A percentile compares a stretch with the other conserved stretches of the same genome.
Conservation (phyloP, 2,888 invertebrate species). For the Drosophila robusta region DNA sequence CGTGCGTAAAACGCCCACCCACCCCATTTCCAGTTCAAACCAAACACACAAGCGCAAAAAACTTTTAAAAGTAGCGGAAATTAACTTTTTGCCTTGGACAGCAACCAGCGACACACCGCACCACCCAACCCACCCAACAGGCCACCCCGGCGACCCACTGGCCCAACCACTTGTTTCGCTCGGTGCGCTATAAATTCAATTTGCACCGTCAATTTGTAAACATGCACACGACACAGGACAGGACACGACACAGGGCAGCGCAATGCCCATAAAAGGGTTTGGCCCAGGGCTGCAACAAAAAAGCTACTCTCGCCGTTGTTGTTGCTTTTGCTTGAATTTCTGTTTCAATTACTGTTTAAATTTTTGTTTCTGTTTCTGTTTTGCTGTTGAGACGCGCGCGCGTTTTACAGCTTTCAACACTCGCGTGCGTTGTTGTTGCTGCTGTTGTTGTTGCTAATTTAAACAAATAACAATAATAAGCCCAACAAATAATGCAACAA, state of each 20-base stretch:
- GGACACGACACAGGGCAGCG: slow-evolving; percentile 20
- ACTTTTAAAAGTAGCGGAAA: slow-evolving; percentile 66
- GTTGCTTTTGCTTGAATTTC: slow-evolving; percentile 4
- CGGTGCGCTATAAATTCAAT: slow-evolving; percentile 61
- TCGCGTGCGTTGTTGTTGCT: slow-evolving; percentile 42
- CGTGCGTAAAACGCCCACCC: slow-evolving; percentile 61
- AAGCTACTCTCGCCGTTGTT: slow-evolving; percentile 11
- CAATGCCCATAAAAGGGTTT: slow-evolving; percentile 61
- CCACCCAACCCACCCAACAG: not conserved
- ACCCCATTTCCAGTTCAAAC: slow-evolving; percentile 63
- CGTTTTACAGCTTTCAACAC: slow-evolving; percentile 62
- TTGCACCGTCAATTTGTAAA: slow-evolving; percentile 75
- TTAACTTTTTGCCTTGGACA: slow-evolving; percentile 69
- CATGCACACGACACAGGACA: slow-evolving; percentile 56
- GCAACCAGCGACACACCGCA: slow-evolving; percentile 15
- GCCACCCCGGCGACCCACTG: slow-evolving; percentile 34
- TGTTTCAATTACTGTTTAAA: slow-evolving; percentile 9
- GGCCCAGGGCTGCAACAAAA: slow-evolving; percentile 60
- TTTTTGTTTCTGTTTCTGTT: slow-evolving; percentile 17
- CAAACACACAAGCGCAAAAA: slow-evolving; percentile 41
- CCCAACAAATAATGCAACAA: slow-evolving; percentile 75
- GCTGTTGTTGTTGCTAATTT: slow-evolving; percentile 67
- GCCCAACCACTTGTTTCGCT: slow-evolving; percentile 61
- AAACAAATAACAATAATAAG: slow-evolving; percentile 78
- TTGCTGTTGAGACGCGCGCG: slow-evolving; percentile 48